Percentiles rank a stretch among this genome's conserved stretches.
phyloP scores from a whole-genome alignment of 2,888 invertebrate genomes.

The Coecobrya sp. region DNA sequence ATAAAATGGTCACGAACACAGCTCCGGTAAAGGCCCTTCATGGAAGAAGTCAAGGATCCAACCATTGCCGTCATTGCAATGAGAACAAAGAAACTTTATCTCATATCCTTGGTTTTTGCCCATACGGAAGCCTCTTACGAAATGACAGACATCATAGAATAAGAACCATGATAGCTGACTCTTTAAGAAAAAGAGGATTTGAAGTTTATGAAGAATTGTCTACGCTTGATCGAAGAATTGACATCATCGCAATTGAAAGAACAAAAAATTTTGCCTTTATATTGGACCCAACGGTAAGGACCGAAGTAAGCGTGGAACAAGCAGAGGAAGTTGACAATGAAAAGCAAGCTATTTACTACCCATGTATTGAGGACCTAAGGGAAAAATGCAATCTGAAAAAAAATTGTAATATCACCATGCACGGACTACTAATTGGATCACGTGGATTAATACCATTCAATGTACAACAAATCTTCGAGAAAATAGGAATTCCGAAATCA shows the following conservation, averaged over 20 bases:
- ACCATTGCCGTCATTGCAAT: slow-evolving; percentile 37
- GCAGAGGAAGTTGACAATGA: slow-evolving; percentile 64
- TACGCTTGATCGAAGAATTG: slow-evolving; percentile 55
- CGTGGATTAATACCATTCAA: neutral
- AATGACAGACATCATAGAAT: slow-evolving; percentile 47
- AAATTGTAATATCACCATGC: neutral
- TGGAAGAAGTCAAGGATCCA: neutral
- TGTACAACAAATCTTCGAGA: neutral
- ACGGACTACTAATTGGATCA: neutral
- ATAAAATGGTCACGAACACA: slow-evolving; percentile 71
- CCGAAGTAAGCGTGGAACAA: slow-evolving; percentile 15
- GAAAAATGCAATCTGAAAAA: neutral
- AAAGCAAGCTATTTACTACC: slow-evolving; percentile 39
- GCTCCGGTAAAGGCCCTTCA: slow-evolving; percentile 54
- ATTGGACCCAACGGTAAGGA: slow-evolving; percentile 65
- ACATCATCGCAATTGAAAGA: slow-evolving; percentile 35
- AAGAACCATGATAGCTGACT: slow-evolving; percentile 46
- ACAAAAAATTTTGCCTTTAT: slow-evolving; percentile 18
- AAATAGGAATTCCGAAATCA: neutral
- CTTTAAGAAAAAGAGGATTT: neutral
- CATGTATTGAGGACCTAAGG: slow-evolving; percentile 36
- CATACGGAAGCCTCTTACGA: slow-evolving; percentile 34
- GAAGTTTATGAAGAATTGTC: slow-evolving; percentile 67
- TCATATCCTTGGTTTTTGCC: slow-evolving; percentile 67
- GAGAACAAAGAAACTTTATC: slow-evolving; percentile 64